phyloP scores from a whole-genome alignment of 2,113 vertebrate genomes.

The Alouatta palliata region DNA sequence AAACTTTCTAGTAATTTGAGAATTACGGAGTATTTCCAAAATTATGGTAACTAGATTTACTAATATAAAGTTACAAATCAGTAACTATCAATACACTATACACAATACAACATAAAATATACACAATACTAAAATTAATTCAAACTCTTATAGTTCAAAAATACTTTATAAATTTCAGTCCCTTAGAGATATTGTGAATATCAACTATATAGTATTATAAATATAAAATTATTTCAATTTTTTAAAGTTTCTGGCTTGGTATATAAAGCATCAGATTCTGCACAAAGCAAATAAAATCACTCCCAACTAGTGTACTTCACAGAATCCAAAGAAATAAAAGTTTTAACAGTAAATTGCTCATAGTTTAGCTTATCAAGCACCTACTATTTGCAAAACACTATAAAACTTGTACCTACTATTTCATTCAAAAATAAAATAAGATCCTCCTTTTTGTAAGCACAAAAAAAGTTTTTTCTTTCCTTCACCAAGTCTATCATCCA shows the following conservation, averaged over 20 bases:
- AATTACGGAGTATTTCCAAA: not conserved
- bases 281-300: slow-evolving; percentile 29
- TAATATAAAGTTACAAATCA: not conserved
- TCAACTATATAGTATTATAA: not conserved
- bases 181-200: not conserved
- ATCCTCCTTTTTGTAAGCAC: not conserved
- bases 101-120: not conserved
- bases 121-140: slow-evolving; percentile 13
- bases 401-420: not conserved
- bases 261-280: not conserved
- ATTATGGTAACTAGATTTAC: not conserved
- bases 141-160: not conserved
- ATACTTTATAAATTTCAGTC: not conserved
- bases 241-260: not conserved
- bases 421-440: slow-evolving; percentile 7
- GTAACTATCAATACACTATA: not conserved
- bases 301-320: not conserved
- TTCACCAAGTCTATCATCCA: not conserved
- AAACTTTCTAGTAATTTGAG: not conserved
- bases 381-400: not conserved
- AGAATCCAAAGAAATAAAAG: not conserved
- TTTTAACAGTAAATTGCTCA: not conserved
- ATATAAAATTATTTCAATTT: slow-evolving; percentile 27
- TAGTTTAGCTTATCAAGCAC: not conserved
- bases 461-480: not conserved